These are phyloP conservation scores for Vespertilio murinus DNA, from an alignment of 2,797 vertebrate species.

Conservation along the genomic window DNA sequence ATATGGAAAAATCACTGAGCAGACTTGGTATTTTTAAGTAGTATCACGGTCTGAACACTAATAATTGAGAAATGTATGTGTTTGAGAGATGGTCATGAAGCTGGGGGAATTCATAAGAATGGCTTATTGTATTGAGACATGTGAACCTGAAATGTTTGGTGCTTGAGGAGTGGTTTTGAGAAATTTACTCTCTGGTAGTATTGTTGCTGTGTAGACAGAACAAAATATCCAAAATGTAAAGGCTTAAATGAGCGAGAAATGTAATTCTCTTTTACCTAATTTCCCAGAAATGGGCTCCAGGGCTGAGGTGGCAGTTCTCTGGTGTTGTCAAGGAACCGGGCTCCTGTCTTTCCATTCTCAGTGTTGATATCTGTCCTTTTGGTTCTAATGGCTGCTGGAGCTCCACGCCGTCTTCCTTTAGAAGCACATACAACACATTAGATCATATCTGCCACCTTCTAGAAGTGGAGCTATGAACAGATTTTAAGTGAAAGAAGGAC, in stretches of 20 bases:
- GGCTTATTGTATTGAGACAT: background rate
- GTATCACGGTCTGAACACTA: background rate
- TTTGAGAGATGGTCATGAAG: background rate
- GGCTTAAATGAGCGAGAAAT: background rate
- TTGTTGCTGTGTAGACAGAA: background rate
- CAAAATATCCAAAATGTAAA: background rate
- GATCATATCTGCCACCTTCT: background rate
- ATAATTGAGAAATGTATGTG: background rate
- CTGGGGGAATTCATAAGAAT: background rate
- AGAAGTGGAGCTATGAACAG: background rate
- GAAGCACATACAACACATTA: background rate
- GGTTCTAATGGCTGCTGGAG: background rate
- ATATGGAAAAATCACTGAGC: background rate
- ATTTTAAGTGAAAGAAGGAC: background rate
- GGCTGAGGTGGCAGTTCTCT: background rate
- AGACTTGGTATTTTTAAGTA: background rate
- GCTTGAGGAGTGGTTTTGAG: background rate
- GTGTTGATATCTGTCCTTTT: background rate
- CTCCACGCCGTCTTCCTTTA: background rate
- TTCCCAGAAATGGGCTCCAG: background rate
- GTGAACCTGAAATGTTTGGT: constrained; percentile 3
- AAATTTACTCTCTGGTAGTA: background rate
- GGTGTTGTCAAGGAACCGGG: background rate
- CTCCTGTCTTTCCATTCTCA: background rate
- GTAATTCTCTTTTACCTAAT: background rate